Evolutionary conservation across 35 echinoderm and acorn worm species (phyloP), one percentile per base, ranked within the genome.

Genomic region (Lytechinus pictus): DNA sequence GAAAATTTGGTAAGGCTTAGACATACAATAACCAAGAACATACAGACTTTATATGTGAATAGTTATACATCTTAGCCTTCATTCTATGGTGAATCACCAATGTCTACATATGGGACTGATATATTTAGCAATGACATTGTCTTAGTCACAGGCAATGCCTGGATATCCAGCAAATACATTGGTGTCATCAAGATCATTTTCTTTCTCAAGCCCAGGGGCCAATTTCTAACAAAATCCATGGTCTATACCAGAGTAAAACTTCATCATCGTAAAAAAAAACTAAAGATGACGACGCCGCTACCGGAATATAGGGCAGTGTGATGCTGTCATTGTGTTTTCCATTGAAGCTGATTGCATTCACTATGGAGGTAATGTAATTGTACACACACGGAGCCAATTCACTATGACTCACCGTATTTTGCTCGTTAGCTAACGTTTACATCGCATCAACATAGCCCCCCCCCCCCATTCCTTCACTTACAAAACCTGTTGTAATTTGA

Each of bases 341-440:
- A 52, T 12, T 90, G 88, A 90, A 54, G 88, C 13, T 90, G 88
- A 90, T 52, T 90, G 88, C 88, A 54, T 90, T 10, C 88, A 90
- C 66, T 79, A 79, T 8, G 66, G 29, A 90, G 88, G 88, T 9
- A 90, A 90, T 79, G 66, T 79, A 79, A 79, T 79, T 79, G 66
- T 79, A 79, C 66, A 79, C 66, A 90, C 86, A 88, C 88, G 14
- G 29, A 54, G 88, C 88, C 88, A 44, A 90, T 90, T 90, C 88
- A 90, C 52, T 54, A 54, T 90, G 88, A 90, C 88, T 90, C 88
- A 90, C 88, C 52, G 88, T 29, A 90, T 90, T 90, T 90, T 54
- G 52, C 28, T 90, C 88, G 27, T 90, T 90, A 90, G 16, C 66
- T 24, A n/a, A 79, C 66, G 19, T 79, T 79, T 79, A 79, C 66